These are phyloP conservation scores for Protaetia brevitarsis DNA, from an alignment of 1,140 invertebrate species.

Conservation along the genomic window DNA sequence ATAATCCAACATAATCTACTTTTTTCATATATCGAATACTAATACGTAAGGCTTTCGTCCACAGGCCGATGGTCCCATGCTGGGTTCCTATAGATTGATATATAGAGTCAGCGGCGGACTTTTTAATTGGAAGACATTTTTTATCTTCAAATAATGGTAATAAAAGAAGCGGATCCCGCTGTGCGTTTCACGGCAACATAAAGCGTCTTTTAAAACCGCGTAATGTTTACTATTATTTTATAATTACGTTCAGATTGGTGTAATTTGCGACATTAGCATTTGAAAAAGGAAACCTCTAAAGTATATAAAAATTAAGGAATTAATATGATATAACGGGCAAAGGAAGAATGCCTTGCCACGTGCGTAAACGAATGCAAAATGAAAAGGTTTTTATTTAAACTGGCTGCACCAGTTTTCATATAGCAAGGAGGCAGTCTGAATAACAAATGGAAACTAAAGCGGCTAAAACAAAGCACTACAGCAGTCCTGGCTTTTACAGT, in stretches of 20 bases:
- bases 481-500: background rate
- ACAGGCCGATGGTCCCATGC: constrained; percentile 39
- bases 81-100: constrained; percentile 48
- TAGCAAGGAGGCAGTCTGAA: background rate
- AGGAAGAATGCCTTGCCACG: too few species aligned
- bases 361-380: too few species aligned
- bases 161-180: constrained; percentile 44
- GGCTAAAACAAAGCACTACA: background rate
- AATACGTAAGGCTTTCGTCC: constrained; percentile 37
- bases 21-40: constrained; percentile 43
- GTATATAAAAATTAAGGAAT: too few species aligned
- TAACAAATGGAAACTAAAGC: constrained; percentile 1
- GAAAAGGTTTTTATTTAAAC: background rate
- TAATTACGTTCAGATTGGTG: constrained; percentile 12
- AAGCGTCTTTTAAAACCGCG: constrained; percentile 39
- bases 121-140: constrained; percentile 50
- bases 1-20: constrained; percentile 43
- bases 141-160: constrained; percentile 49
- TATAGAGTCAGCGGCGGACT: constrained; percentile 47
- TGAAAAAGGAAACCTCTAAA: too few species aligned
- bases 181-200: constrained; percentile 30
- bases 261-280: background rate
- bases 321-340: too few species aligned
- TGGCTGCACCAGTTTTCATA: background rate
- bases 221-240: constrained; percentile 37